Percentiles rank a stretch among this genome's conserved stretches.
Conservation (phyloP, 2,113 vertebrate genomes). For the Forbesichthys agassizii region DNA sequence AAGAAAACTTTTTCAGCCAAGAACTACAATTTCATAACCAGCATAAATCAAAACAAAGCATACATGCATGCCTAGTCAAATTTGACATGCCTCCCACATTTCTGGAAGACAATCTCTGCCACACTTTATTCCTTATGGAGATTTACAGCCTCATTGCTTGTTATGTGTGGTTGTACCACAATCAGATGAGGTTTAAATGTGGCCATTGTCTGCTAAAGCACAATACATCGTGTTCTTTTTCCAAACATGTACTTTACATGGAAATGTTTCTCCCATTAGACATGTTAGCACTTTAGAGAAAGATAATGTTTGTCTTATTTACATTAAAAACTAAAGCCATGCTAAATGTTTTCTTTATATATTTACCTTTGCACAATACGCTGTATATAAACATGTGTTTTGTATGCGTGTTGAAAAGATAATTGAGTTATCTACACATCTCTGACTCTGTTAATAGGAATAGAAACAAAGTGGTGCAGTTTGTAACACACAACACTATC, state of each 20-base stretch:
- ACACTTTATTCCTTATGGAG: conserved; percentile 16
- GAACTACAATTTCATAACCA: neutral
- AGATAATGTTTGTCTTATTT: too few relatives aligned
- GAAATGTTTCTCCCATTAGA: too few relatives aligned
- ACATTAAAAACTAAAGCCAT: too few relatives aligned
- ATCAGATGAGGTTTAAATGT: conserved; percentile 23
- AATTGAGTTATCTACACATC: too few relatives aligned
- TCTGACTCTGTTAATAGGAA: too few relatives aligned
- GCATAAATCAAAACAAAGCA: conserved; percentile 1
- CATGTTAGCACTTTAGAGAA: too few relatives aligned
- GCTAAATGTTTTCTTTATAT: neutral
- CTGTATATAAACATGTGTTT: too few relatives aligned
- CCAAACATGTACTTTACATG: too few relatives aligned
- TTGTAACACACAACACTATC: too few relatives aligned
- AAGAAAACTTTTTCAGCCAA: neutral
- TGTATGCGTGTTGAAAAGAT: too few relatives aligned
- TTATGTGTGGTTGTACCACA: conserved; percentile 20
- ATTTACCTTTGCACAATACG: neutral
- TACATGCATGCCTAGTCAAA: conserved; percentile 9
- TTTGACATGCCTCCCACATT: neutral
- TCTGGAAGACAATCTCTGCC: conserved; percentile 24
- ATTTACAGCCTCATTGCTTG: conserved; percentile 22
- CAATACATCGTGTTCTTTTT: neutral
- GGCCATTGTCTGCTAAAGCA: conserved; percentile 8
- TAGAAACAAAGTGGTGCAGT: too few relatives aligned